phyloP scores from a whole-genome alignment of 2,113 vertebrate species.

The Sarotherodon lohbergeri region DNA sequence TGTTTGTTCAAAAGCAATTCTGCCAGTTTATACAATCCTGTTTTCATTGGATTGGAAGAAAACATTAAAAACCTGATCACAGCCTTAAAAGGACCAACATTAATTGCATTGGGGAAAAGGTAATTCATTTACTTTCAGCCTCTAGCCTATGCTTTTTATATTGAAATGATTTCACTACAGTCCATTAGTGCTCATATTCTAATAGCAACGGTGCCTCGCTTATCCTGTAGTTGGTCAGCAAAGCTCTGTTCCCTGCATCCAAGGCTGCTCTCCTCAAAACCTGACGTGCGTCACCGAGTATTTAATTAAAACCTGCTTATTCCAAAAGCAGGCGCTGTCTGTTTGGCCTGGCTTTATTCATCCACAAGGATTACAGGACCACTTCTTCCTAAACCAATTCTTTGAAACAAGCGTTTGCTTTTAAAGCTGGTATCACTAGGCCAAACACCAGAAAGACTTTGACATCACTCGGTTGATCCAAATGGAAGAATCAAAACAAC shows the following conservation, averaged over 20 bases:
- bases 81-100: not conserved
- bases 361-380: not conserved
- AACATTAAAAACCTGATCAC: not conserved
- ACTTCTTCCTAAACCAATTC: not conserved
- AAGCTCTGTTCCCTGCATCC: not conserved
- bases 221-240: not conserved
- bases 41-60: not conserved
- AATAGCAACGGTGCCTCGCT: not conserved
- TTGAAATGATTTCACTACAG: constrained; percentile 17
- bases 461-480: not conserved
- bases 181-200: constrained; percentile 5
- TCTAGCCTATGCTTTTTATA: not conserved
- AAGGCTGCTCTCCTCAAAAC: not conserved
- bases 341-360: not conserved
- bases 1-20: not conserved
- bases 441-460: not conserved
- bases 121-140: not conserved
- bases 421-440: not conserved
- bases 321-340: not conserved
- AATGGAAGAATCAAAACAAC: not conserved
- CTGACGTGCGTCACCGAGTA: constrained; percentile 10
- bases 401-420: not conserved
- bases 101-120: not conserved
- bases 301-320: constrained; percentile 10
- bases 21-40: not conserved